phyloP scores from a whole-genome alignment of 2,888 invertebrate genomes.

The Caenorhabditis uteleia region DNA sequence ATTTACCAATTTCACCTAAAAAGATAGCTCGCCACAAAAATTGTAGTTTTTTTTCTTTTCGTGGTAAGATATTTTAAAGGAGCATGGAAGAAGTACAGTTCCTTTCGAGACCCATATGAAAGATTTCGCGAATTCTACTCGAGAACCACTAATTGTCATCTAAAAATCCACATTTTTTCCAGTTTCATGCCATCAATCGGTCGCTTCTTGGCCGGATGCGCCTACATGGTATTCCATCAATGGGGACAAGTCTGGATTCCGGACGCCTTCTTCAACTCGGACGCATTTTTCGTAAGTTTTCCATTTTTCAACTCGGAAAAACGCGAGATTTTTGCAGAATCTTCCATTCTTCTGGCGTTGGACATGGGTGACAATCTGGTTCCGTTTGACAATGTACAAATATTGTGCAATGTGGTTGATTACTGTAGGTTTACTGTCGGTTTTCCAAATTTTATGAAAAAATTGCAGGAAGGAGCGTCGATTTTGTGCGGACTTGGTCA shows the following conservation, averaged over 20 bases:
- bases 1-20: too few species aligned
- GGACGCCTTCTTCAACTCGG: slow-evolving; percentile 78
- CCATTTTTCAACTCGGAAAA: background rate
- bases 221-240: slow-evolving; percentile 63
- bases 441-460: slow-evolving; percentile 5
- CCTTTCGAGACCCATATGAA: too few species aligned
- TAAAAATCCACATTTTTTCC: background rate
- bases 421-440: slow-evolving; percentile 72
- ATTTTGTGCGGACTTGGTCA: slow-evolving; percentile 81
- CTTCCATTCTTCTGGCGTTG: slow-evolving; percentile 65
- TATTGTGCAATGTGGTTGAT: slow-evolving; percentile 93
- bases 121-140: too few species aligned
- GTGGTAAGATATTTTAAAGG: too few species aligned
- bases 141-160: too few species aligned
- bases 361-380: slow-evolving; percentile 67
- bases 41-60: too few species aligned
- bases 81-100: too few species aligned
- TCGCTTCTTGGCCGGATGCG: slow-evolving; percentile 65
- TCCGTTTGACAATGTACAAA: slow-evolving; percentile 78
- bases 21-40: too few species aligned
- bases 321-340: slow-evolving; percentile 40
- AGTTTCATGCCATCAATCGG: slow-evolving; percentile 64
- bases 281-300: slow-evolving; percentile 71
- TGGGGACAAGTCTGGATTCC: slow-evolving; percentile 78
- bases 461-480: slow-evolving; percentile 71